phyloP scores from a whole-genome alignment of 2,797 vertebrate genomes.

The Philypnodon macrostomus region DNA sequence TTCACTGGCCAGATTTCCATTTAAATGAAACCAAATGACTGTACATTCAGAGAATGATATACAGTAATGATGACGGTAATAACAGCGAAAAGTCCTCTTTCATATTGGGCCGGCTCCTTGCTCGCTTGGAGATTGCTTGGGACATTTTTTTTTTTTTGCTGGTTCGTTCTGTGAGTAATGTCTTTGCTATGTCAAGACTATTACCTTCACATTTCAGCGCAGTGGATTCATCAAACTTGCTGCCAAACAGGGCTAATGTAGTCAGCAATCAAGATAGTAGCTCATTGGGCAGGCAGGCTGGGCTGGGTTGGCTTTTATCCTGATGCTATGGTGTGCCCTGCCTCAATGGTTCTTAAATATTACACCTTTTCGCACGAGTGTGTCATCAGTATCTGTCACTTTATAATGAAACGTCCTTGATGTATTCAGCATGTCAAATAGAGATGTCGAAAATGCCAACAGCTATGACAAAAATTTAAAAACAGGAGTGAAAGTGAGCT shows the following conservation, averaged over 20 bases:
- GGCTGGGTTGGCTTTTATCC: too few species aligned
- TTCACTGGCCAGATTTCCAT: conserved; percentile 79
- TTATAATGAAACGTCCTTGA: conserved; percentile 4
- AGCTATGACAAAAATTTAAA: background rate
- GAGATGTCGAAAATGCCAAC: background rate
- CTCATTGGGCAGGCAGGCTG: conserved; percentile 16
- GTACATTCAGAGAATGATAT: conserved; percentile 75
- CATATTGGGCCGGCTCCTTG: conserved; percentile 54
- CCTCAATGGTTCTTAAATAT: conserved; percentile 17
- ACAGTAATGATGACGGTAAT: conserved; percentile 75
- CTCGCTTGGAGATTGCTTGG: conserved; percentile 30
- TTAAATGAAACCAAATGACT: conserved; percentile 83
- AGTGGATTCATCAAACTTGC: conserved; percentile 4
- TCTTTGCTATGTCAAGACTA: conserved; percentile 60
- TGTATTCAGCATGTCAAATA: background rate
- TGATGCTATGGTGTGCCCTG: conserved; percentile 9
- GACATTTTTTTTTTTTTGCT: conserved; percentile 27
- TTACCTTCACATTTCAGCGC: conserved; percentile 33
- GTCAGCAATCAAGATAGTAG: conserved; percentile 45
- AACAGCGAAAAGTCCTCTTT: conserved; percentile 66
- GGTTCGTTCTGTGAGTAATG: conserved; percentile 62
- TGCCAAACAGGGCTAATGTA: conserved; percentile 49
- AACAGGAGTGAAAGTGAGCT: background rate
- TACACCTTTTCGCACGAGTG: conserved; percentile 4
- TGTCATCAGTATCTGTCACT: conserved; percentile 10